Percentiles rank a stretch among this genome's conserved stretches.
Evolutionary conservation across 1,140 invertebrate genomes (phyloP).

Genomic region (Parasteatoda tepidariorum): DNA sequence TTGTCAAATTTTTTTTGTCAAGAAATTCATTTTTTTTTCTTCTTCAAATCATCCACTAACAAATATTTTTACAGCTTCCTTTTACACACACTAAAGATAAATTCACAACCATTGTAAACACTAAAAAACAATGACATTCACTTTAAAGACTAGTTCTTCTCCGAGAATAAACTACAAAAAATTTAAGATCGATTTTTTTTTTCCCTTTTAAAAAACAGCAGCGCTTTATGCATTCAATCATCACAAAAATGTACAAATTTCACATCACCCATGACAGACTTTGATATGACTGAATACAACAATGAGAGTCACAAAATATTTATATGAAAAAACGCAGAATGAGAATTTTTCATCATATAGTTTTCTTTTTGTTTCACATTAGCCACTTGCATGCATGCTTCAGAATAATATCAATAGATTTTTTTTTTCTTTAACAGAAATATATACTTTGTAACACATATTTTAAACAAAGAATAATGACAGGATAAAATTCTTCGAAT

Average conservation of each 20-base stretch:
- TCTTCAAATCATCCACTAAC: not conserved
- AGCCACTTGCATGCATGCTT: slow-evolving; percentile 49
- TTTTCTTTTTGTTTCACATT: not conserved
- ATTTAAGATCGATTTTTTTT: not conserved
- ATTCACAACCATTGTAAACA: slow-evolving; percentile 44
- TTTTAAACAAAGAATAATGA: slow-evolving; percentile 57
- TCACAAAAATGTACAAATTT: slow-evolving; percentile 37
- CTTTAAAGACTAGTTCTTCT: not conserved
- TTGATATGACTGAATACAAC: slow-evolving; percentile 40
- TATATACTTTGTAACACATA: slow-evolving; percentile 59
- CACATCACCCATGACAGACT: slow-evolving; percentile 36
- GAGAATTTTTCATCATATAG: too few species aligned
- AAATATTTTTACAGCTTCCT: not conserved
- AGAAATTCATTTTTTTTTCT: slow-evolving; percentile 14
- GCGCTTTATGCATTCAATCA: slow-evolving; percentile 25
- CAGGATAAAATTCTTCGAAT: slow-evolving; percentile 58
- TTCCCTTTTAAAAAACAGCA: slow-evolving; percentile 24
- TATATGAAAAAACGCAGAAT: slow-evolving; percentile 19
- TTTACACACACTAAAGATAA: not conserved
- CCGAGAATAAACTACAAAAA: not conserved
- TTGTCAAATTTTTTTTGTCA: slow-evolving; percentile 40
- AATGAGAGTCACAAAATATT: slow-evolving; percentile 35
- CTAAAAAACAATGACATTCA: slow-evolving; percentile 23
- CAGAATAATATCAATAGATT: slow-evolving; percentile 47
- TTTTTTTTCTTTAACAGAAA: slow-evolving; percentile 43